These are phyloP conservation scores for Sinella curviseta DNA, from an alignment of 1,140 invertebrate species.

Conservation along the genomic window DNA sequence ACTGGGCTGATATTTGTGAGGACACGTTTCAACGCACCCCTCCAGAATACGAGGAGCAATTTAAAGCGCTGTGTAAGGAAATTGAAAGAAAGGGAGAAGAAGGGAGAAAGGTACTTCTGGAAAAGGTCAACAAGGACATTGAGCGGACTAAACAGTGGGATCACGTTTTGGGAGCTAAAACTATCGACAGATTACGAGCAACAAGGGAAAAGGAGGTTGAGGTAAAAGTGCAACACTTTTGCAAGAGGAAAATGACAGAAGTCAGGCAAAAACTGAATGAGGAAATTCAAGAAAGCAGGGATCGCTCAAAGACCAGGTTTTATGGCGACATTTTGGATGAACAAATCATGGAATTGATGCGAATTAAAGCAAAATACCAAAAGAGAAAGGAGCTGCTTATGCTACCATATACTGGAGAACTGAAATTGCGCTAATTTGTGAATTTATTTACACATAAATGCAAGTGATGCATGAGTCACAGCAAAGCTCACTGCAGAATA, in stretches of 20 bases:
- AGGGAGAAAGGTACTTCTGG: not conserved
- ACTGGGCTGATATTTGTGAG: not conserved
- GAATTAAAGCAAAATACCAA: constrained; percentile 7
- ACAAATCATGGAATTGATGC: constrained; percentile 1
- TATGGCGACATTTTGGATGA: constrained; percentile 11
- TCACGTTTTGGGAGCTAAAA: not conserved
- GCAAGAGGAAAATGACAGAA: not conserved
- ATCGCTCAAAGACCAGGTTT: not conserved
- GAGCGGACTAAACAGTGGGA: not conserved
- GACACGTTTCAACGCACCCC: not conserved
- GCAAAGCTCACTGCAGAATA: not conserved
- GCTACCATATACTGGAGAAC: constrained; percentile 6
- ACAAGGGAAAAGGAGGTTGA: not conserved
- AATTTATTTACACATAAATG: too few species aligned
- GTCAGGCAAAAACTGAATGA: not conserved
- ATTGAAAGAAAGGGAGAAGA: constrained; percentile 6
- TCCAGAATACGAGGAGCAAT: not conserved
- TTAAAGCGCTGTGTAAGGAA: not conserved
- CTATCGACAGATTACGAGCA: not conserved
- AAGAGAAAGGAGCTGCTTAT: not conserved
- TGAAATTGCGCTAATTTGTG: too few species aligned
- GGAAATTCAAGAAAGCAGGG: not conserved
- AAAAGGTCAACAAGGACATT: not conserved
- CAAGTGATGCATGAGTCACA: too few species aligned
- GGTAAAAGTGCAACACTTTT: not conserved